Evolutionary conservation across 2,113 vertebrate genomes (phyloP), one percentile per base, ranked within the genome.

Genomic region (Cyprinodon brontotheroides): DNA sequence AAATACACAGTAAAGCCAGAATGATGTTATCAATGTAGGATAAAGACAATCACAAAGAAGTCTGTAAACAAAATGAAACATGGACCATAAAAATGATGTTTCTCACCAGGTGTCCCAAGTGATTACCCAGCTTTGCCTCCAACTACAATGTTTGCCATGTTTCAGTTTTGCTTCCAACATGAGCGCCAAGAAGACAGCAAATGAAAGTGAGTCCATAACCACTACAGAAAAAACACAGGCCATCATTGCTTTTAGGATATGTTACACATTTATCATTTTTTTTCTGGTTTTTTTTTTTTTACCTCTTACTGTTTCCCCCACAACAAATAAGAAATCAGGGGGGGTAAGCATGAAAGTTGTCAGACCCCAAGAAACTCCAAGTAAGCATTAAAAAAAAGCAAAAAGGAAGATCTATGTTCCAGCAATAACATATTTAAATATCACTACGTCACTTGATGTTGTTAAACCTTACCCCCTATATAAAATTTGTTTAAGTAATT

Each of bases 101-200:
- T 84, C 81, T 87, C 77, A 3, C 81, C 86, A 83, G 83, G 83
- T 86, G 74, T 86, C 74, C 69, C 86, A 74, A 60, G 89, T 78
- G 89, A 69, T 72, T 3, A 6, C 77, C 1, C 4, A 72, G 81
- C 70, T 70, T 86, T 36, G 80, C 82, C 86, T 84, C 84, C 70
- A 89, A 88, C 87, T 76, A 82, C 68, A 41, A 72, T 57, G 69
- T 67, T 74, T 75, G 72, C 76, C 81, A 88, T 70, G 77, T 85
- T 78, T 82, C 78, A 68, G 43, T 4, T 36, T 83, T 57, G 4
- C 80, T 81, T 80, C 75, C 73, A 74, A 80, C 75, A 65, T 11
- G 10, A 77, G 74, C 80, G 73, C 72, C 85, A 82, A 87, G 80
- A 72, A 10, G 79, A 81, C 77, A 22, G 62, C 82, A 70, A 83